Evolutionary conservation across 2,888 invertebrate genomes (phyloP).

Genomic region (Cecidostiba fungosa): DNA sequence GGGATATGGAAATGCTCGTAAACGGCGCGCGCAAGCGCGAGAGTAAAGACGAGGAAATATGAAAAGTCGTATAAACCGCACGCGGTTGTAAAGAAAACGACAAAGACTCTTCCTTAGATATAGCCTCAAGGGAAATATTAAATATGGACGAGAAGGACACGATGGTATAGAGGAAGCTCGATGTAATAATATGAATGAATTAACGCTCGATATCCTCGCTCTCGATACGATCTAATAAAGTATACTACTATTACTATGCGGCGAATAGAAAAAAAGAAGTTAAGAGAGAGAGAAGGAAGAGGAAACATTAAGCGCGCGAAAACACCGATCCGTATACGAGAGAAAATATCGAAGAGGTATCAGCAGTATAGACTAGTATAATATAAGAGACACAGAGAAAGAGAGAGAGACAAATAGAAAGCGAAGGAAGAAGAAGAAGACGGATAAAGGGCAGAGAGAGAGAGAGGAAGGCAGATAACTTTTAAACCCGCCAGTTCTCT

Average conservation of each 20-base stretch:
- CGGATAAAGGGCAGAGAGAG: not conserved
- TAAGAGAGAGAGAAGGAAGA: not conserved
- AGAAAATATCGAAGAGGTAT: not conserved
- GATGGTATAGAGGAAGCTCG: not conserved
- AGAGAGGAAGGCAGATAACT: conserved; percentile 50
- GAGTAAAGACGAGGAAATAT: conserved; percentile 32
- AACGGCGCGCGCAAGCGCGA: not conserved
- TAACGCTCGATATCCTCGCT: conserved; percentile 7
- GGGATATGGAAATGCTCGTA: conserved; percentile 27
- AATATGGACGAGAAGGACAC: not conserved
- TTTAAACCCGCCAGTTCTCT: conserved; percentile 52
- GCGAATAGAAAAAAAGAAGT: not conserved
- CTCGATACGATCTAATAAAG: too few species aligned
- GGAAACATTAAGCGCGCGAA: conserved; percentile 25
- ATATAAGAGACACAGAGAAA: too few species aligned
- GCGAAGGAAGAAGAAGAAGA: conserved; percentile 20
- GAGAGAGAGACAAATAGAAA: not conserved
- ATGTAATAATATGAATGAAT: conserved; percentile 12
- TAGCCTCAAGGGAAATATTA: conserved; percentile 1
- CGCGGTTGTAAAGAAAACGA: conserved; percentile 1
- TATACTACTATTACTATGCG: not conserved
- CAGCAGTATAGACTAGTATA: too few species aligned
- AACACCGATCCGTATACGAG: not conserved
- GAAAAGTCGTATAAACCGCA: conserved; percentile 16
- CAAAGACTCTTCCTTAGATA: not conserved